phyloP scores from a whole-genome alignment of 1,140 invertebrate genomes.

The Drosophila mojavensis region DNA sequence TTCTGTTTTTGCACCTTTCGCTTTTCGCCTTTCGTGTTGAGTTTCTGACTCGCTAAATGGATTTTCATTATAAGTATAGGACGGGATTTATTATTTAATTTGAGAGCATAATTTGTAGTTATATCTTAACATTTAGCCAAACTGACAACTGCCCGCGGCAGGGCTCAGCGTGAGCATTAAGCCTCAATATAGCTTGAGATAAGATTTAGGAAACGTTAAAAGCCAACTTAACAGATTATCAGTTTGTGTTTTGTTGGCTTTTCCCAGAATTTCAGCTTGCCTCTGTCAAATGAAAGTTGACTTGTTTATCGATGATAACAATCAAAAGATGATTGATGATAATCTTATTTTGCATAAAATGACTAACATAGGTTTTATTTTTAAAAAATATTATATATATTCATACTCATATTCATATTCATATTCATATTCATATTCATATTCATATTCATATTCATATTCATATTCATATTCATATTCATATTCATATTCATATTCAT shows the following conservation, averaged over 20 bases:
- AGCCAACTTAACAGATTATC: neutral
- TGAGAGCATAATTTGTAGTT: slow-evolving; percentile 63
- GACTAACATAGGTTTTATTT: too few species aligned
- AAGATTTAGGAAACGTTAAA: neutral
- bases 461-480: too few species aligned
- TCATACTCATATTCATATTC: too few species aligned
- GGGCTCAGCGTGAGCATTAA: slow-evolving; percentile 7
- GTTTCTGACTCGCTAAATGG: slow-evolving; percentile 47
- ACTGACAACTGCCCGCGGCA: slow-evolving; percentile 18
- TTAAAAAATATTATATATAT: too few species aligned
- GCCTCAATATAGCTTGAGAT: slow-evolving; percentile 17
- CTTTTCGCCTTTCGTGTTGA: slow-evolving; percentile 11
- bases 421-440: too few species aligned
- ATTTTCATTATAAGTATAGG: slow-evolving; percentile 61
- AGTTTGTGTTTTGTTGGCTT: neutral
- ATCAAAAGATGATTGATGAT: too few species aligned
- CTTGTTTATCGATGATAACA: too few species aligned
- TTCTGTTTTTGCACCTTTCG: slow-evolving; percentile 3
- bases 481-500: too few species aligned
- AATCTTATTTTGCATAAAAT: too few species aligned
- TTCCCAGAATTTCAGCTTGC: neutral
- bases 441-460: too few species aligned
- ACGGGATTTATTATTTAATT: slow-evolving; percentile 70
- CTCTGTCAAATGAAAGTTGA: too few species aligned
- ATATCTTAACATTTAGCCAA: slow-evolving; percentile 49